Evolutionary conservation across 2,888 invertebrate genomes (phyloP).

Genomic region (Altica lythri): DNA sequence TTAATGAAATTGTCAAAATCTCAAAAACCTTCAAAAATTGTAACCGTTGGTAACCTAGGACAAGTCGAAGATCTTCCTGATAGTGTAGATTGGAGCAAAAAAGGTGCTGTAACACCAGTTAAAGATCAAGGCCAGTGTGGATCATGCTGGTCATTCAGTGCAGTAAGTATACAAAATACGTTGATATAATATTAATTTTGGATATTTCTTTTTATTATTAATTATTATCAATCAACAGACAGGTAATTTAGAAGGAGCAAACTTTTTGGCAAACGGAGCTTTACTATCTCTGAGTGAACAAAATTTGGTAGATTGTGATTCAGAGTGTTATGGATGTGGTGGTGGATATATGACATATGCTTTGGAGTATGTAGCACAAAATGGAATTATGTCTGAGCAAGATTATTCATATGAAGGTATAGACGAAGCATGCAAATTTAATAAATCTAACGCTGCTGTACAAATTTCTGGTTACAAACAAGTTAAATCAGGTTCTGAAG

Average conservation of each 20-base stretch:
- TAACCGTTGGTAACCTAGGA: background rate
- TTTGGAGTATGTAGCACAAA: slow-evolving; percentile 32
- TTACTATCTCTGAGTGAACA: slow-evolving; percentile 36
- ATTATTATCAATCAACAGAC: slow-evolving; percentile 16
- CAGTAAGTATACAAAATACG: slow-evolving; percentile 38
- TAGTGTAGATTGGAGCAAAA: slow-evolving; percentile 38
- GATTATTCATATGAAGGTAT: slow-evolving; percentile 37
- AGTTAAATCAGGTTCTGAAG: slow-evolving; percentile 22
- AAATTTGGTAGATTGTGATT: slow-evolving; percentile 37
- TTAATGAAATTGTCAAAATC: background rate
- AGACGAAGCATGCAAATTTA: slow-evolving; percentile 12
- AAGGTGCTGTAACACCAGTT: slow-evolving; percentile 38
- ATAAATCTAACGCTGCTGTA: background rate
- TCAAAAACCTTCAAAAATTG: background rate
- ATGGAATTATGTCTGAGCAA: slow-evolving; percentile 36
- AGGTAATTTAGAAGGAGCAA: slow-evolving; percentile 34
- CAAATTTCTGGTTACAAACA: background rate
- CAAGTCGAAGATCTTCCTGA: slow-evolving; percentile 25
- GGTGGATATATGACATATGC: slow-evolving; percentile 31
- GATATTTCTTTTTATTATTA: background rate
- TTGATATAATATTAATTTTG: background rate
- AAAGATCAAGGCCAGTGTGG: slow-evolving; percentile 40
- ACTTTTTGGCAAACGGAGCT: slow-evolving; percentile 26
- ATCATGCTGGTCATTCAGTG: slow-evolving; percentile 39
- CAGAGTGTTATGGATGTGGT: slow-evolving; percentile 25